Base-by-base conservation (phyloP, 53 echinoderm and acorn worm genomes). In the Zoroaster sp. region DNA sequence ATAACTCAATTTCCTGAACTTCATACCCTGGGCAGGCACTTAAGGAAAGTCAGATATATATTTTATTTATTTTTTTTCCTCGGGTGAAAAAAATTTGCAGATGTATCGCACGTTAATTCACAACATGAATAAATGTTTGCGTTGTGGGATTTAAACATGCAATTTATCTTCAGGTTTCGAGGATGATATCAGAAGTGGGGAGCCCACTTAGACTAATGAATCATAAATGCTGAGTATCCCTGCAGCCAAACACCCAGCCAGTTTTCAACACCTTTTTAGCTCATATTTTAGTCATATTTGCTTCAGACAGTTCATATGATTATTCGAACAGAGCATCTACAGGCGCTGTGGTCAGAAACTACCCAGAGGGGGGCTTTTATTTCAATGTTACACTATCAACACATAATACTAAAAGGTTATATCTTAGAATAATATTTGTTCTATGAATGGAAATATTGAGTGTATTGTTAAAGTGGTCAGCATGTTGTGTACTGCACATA, bases 1-100 rank as follows among this genome's bases (percentile, higher is more conserved):
- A 85, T 85, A 85, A 85, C 85, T 85, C 85, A 85, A 85, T 85
- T 85, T 85, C 85, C 70, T 69, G 85, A 51, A 70, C 47, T 85
- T 85, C 70, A 71, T 69, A 85, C 85, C 85, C 85, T 69, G 9
- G 85, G 85, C 85, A 71, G 85, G 70, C 85, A 85, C 85, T 85
- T 82, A 82, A 68, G 66, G 82, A 82, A 82, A 82, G 82, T 42
- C 82, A 40, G 32, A 82, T 67, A 42, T 63, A 34, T 54, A 34
- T 31, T 17, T 49, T 13, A 30, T 32, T 14, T 23, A 9, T 74
- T 17, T 33, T 17, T 35, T 59, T 63, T 40, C 34, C 40, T 39
- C 9, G 18, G 31, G 35, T 32, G 17, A 32, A 79, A 77, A 59
- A n/a, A n/a, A n/a, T n/a, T 80, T 66, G 82, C 43, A 15, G 68